Base-by-base conservation (phyloP, 2,797 vertebrate genomes). In the Galagoides demidoff region DNA sequence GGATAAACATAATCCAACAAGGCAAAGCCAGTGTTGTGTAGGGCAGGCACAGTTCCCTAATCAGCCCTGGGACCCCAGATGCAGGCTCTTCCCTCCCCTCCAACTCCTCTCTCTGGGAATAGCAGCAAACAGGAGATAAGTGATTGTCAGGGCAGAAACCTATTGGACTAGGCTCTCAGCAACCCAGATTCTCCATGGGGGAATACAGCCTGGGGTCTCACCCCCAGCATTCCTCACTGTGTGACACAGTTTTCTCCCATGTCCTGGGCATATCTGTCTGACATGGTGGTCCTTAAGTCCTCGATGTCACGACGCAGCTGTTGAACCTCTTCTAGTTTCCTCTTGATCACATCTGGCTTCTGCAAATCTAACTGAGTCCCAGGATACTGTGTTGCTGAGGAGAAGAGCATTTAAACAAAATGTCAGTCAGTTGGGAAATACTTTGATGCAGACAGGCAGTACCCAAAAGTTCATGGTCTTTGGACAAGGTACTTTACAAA, bases 191-290 rank as follows among this genome's bases (percentile, higher is more conserved):
- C 64, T 84, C 66, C 70, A 45, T 61, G 29, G 66, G 55, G 76
- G 11, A 74, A 64, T 23, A 64, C 3, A 71, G 45, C 73, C 34
- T 82, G 31, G 66, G 64, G 64, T 34, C 86, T 82, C 70, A 74
- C 10, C 9, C 85, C 77, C 57, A 63, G 71, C 70, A 73, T 79
- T n/a, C 85, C 79, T 99, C 97, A 99, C 95, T 99, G 99, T 43
- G 99, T 99, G 97, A 99, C 99, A 98, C 99, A 99, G 98, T 99
- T 99, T 90, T 99, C 99, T 68, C 99, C 99, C 99, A 99, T 99
- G 98, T 99, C 99, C 98, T 99, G 99, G 13, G 99, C 99, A 0
- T 99, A 99, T 97, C 99, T 99, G 98, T 99, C 99, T 76, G 99
- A 99, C 96, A 99, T 99, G 0, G 99, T 99, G 2, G 99, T 99